A percentile compares a stretch with the other conserved stretches of the same genome.
These are phyloP conservation scores for Galaxea fascicularis DNA, from an alignment of 92 coral and sea anemone genomes.

Conservation along the genomic window DNA sequence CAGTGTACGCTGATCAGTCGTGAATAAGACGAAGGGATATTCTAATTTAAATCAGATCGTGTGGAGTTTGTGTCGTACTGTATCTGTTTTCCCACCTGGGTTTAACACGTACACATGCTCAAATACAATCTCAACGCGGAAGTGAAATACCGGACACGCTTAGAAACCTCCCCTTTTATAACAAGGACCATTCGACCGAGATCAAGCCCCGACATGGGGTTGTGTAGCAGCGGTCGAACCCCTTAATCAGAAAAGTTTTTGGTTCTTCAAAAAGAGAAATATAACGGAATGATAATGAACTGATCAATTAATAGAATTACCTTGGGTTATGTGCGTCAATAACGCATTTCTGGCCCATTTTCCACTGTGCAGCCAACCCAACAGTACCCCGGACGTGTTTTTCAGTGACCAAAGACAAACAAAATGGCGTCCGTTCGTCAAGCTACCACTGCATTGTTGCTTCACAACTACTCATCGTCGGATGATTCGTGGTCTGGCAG, in stretches of 20 bases:
- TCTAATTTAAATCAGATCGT: background rate
- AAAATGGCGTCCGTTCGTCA: constrained; percentile 94
- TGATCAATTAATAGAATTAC: no score
- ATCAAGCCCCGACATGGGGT: no score
- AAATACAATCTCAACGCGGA: constrained; percentile 21
- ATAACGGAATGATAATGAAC: no score
- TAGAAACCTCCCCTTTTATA: constrained; percentile 24
- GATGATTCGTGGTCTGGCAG: constrained; percentile 99
- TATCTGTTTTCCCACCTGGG: constrained; percentile 35
- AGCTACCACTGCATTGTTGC: constrained; percentile 93
- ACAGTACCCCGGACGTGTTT: background rate
- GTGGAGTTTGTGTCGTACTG: constrained; percentile 9
- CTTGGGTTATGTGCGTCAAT: no score
- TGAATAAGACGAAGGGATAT: background rate
- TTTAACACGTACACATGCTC: background rate
- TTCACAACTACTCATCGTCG: constrained; percentile 92
- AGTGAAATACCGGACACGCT: background rate
- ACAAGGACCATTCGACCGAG: background rate
- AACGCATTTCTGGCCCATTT: no score
- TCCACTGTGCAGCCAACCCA: background rate
- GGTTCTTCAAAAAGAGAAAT: no score
- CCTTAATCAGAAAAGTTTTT: background rate
- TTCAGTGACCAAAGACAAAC: background rate
- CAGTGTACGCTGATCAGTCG: background rate
- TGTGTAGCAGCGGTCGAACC: background rate